Evolutionary conservation across 2,113 vertebrate genomes (phyloP).

Genomic region (Lophura nycthemera): DNA sequence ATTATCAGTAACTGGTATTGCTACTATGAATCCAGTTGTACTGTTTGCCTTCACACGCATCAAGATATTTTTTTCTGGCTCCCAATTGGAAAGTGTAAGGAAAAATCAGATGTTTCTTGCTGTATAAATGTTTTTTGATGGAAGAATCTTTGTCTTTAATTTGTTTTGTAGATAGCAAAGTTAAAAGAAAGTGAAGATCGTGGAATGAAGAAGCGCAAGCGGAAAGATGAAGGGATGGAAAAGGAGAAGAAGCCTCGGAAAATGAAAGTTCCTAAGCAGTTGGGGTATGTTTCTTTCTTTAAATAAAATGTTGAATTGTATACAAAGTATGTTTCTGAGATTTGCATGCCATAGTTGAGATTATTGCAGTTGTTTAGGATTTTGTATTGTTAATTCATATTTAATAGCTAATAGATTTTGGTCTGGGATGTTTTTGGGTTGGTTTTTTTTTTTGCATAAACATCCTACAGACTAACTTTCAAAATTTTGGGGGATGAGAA

Average conservation of each 20-base stretch:
- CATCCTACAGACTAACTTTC: not conserved
- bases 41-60: not conserved
- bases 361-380: not conserved
- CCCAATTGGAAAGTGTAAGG: not conserved
- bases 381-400: not conserved
- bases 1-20: not conserved
- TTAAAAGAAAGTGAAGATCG: constrained; percentile 91
- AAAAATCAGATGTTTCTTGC: not conserved
- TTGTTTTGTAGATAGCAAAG: constrained; percentile 79
- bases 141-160: not conserved
- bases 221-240: constrained; percentile 89
- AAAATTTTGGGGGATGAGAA: not conserved
- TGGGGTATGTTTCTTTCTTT: constrained; percentile 81
- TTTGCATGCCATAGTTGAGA: not conserved
- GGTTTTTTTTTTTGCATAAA: not conserved
- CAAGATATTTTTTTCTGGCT: not conserved
- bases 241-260: constrained; percentile 95
- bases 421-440: not conserved
- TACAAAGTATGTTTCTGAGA: not conserved
- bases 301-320: not conserved
- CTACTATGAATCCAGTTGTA: not conserved
- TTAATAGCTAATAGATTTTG: not conserved
- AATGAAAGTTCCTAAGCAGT: constrained; percentile 88
- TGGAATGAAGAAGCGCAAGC: constrained; percentile 90
- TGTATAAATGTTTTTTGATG: not conserved